Conservation (phyloP, 2,797 vertebrate genomes). For the Odontamblyopus rebecca region DNA sequence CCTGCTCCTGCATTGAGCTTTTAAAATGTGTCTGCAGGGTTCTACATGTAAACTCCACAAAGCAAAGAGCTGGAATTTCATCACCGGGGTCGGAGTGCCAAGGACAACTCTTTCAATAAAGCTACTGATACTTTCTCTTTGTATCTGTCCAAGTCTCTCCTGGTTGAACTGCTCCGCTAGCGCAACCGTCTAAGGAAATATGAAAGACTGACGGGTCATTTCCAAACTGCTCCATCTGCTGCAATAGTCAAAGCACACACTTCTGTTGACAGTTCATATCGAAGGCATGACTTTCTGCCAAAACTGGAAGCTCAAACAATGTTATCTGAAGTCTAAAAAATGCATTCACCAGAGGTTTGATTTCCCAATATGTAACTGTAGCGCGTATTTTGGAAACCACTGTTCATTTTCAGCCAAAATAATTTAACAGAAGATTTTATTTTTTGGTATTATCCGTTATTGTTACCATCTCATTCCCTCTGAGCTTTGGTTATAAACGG, state of each 20-base stretch:
- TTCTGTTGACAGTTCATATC: background rate
- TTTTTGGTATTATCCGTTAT: background rate
- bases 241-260: background rate
- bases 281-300: background rate
- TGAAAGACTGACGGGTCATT: background rate
- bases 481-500: background rate
- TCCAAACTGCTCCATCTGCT: background rate
- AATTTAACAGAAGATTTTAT: background rate
- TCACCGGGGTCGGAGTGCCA: too few species aligned
- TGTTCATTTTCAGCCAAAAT: background rate
- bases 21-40: too few species aligned
- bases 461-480: background rate
- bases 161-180: background rate
- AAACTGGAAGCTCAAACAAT: background rate
- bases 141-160: too few species aligned
- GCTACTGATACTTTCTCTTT: too few species aligned
- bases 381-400: background rate
- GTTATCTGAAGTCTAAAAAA: background rate
- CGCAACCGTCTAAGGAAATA: too few species aligned
- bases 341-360: background rate
- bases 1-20: too few species aligned
- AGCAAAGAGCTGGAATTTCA: too few species aligned
- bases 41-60: too few species aligned
- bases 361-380: background rate
- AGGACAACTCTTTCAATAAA: too few species aligned